Percentiles rank a stretch among this genome's conserved stretches.
Evolutionary conservation across 2,888 invertebrate genomes (phyloP).

Genomic region (Teinopalpus imperialis): DNA sequence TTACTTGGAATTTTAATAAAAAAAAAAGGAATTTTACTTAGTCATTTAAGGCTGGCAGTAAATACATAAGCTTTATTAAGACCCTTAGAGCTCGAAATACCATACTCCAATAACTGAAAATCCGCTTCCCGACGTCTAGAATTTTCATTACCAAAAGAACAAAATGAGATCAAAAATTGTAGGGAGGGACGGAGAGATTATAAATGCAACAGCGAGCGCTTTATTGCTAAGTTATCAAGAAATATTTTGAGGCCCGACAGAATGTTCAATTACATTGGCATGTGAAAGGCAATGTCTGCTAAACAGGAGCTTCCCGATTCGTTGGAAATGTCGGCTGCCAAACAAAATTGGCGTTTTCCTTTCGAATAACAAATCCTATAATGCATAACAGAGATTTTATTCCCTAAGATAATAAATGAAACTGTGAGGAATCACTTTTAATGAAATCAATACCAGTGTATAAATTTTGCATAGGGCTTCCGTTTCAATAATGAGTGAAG

Average conservation of each 20-base stretch:
- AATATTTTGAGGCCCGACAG: slow-evolving; percentile 56
- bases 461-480: too few relatives aligned
- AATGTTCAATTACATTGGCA: slow-evolving; percentile 65
- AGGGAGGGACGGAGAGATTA: slow-evolving; percentile 45
- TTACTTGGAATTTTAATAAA: slow-evolving; percentile 13
- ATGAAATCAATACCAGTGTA: too few relatives aligned
- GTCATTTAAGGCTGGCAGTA: slow-evolving; percentile 13
- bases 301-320: slow-evolving; percentile 41
- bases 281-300: slow-evolving; percentile 44
- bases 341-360: slow-evolving; percentile 48
- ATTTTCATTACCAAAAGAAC: slow-evolving; percentile 50
- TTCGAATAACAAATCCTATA: slow-evolving; percentile 38
- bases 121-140: slow-evolving; percentile 56
- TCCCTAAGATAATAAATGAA: slow-evolving; percentile 4
- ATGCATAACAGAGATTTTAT: slow-evolving; percentile 42
- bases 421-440: neutral
- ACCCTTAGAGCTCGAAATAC: slow-evolving; percentile 34
- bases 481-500: too few relatives aligned
- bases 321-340: slow-evolving; percentile 46
- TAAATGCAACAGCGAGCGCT: slow-evolving; percentile 48
- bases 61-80: slow-evolving; percentile 29
- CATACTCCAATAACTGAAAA: slow-evolving; percentile 49
- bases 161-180: slow-evolving; percentile 40
- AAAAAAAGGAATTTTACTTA: slow-evolving; percentile 19
- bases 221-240: slow-evolving; percentile 48